These are phyloP conservation scores for Drosophila percnosoma DNA, from an alignment of 2,888 invertebrate species.

Conservation along the genomic window DNA sequence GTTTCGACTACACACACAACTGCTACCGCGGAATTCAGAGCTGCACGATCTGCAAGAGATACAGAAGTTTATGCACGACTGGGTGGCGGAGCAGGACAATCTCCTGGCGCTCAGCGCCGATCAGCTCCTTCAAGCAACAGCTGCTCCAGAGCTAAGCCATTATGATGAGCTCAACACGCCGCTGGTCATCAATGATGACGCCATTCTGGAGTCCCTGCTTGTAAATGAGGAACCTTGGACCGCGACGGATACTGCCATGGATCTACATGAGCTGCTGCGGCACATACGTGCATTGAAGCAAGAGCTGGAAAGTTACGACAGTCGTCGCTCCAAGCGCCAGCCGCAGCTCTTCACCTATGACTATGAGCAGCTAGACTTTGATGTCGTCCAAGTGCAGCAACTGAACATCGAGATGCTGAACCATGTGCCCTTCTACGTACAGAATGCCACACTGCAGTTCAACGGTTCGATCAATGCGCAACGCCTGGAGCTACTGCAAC, in stretches of 20 bases:
- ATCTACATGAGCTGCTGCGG: slow-evolving; percentile 70
- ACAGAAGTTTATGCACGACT: slow-evolving; percentile 69
- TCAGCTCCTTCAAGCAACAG: slow-evolving; percentile 16
- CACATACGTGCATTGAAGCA: slow-evolving; percentile 66
- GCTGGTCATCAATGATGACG: slow-evolving; percentile 67
- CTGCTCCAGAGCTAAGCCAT: neutral
- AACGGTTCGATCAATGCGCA: slow-evolving; percentile 74
- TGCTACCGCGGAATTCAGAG: slow-evolving; percentile 80
- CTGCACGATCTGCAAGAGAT: slow-evolving; percentile 79
- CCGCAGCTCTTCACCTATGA: slow-evolving; percentile 47
- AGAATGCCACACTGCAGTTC: slow-evolving; percentile 70
- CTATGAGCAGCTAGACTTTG: slow-evolving; percentile 70
- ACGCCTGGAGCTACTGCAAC: slow-evolving; percentile 59
- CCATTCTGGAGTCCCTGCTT: slow-evolving; percentile 63
- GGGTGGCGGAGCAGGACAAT: slow-evolving; percentile 78
- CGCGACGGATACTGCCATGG: slow-evolving; percentile 63
- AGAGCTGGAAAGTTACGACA: slow-evolving; percentile 34
- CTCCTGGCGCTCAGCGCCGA: slow-evolving; percentile 43
- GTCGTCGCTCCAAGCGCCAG: slow-evolving; percentile 55
- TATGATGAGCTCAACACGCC: slow-evolving; percentile 56
- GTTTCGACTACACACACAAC: slow-evolving; percentile 78
- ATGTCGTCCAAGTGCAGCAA: slow-evolving; percentile 73
- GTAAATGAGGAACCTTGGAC: slow-evolving; percentile 80
- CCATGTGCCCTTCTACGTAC: slow-evolving; percentile 73
- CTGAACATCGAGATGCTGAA: slow-evolving; percentile 81